Evolutionary conservation across 2,888 invertebrate genomes (phyloP), one percentile per base, ranked within the genome.

Genomic region (Baccha elongata): DNA sequence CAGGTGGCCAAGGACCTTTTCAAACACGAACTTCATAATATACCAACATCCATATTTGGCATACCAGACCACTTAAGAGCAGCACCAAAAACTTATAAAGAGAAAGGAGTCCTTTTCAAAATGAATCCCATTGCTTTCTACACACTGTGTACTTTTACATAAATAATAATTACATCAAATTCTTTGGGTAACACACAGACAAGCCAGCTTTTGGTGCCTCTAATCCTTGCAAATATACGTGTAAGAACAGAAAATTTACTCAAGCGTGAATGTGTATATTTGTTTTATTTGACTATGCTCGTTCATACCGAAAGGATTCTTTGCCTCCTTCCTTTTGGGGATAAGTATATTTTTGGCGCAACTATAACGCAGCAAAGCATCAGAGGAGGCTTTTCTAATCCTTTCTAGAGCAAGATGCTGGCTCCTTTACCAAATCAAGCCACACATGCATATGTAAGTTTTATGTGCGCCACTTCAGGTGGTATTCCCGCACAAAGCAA

Each of bases 391-490:
- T 65, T 60, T 52, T 21, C 44, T 60, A 65, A 65, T 81, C 65
- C 62, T 65, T 35, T 48, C 37, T 29, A 62, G 29, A 55, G 23
- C 48, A 35, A 42, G 55, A 55, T 58, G 64, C 29, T 71, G 69
- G 69, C 52, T 60, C 46, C 52, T 52, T 53, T 42, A 81, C 75
- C 23, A 65, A 75, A 75, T 75, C 69, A 53, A 81, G 75, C 69
- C 80, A 71, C 75, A 81, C 60, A 71, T n/a, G n/a, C n/a, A n/a
- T n/a, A n/a, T n/a, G n/a, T n/a, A n/a, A n/a, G n/a, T n/a, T n/a
- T n/a, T n/a, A n/a, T n/a, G n/a, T 81, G 60, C 44, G 75, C 80
- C 75, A 81, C 75, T 81, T 75, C 65, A 71, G 64, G 75, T 75
- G 69, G 64, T 46, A 48, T 60, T 52, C 52, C 65, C 69, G 44